These are phyloP conservation scores for Ceuthmochares aereus DNA, from an alignment of 2,113 vertebrate genomes.

Conservation along the genomic window DNA sequence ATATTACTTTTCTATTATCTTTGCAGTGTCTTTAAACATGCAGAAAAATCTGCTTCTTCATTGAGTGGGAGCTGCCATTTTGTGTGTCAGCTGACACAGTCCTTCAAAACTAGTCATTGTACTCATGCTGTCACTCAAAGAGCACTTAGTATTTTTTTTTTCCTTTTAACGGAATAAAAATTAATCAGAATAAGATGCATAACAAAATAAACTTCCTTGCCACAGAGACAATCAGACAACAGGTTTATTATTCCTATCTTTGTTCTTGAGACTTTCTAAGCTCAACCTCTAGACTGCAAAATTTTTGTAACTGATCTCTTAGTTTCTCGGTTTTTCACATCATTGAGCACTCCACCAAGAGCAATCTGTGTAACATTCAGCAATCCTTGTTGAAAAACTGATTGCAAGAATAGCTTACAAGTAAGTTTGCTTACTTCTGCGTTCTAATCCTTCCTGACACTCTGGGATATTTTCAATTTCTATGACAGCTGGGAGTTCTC, in stretches of 20 bases:
- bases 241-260: background rate
- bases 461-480: background rate
- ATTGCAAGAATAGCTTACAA: background rate
- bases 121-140: background rate
- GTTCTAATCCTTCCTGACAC: background rate
- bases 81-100: background rate
- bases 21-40: background rate
- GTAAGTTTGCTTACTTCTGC: background rate
- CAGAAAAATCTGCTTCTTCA: background rate
- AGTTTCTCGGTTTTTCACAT: background rate
- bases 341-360: background rate
- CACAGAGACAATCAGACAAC: background rate
- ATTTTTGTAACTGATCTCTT: background rate
- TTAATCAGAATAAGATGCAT: background rate
- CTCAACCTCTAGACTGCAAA: background rate
- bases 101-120: background rate
- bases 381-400: background rate
- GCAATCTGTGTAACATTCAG: background rate
- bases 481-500: background rate
- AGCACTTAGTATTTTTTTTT: background rate
- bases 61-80: background rate
- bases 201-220: background rate
- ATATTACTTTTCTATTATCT: background rate
- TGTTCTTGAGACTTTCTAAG: background rate
- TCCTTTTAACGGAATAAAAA: background rate